phyloP scores from a whole-genome alignment of 2,113 vertebrate genomes.

The Urocynchramus pylzowi region DNA sequence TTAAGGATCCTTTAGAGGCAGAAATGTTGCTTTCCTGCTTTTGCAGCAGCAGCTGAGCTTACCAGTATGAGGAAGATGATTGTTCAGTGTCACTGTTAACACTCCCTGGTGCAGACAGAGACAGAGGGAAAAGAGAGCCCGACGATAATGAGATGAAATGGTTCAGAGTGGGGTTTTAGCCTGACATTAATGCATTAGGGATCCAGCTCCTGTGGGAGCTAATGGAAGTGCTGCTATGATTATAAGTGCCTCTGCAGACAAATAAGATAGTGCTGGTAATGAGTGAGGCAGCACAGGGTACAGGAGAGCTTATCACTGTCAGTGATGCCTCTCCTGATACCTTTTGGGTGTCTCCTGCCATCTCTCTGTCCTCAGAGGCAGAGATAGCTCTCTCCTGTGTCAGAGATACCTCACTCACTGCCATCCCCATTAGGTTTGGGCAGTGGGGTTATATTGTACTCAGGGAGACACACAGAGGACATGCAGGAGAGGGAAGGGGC shows the following conservation, averaged over 20 bases:
- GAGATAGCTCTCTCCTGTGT: neutral
- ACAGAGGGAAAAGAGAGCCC: neutral
- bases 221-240: neutral
- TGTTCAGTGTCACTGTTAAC: neutral
- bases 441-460: no score
- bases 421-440: neutral
- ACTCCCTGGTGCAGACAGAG: neutral
- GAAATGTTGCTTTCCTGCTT: neutral
- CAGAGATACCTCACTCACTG: neutral
- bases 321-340: neutral
- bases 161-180: neutral
- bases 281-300: neutral
- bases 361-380: neutral
- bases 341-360: neutral
- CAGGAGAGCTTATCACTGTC: neutral
- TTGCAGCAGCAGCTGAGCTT: neutral
- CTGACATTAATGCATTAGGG: neutral
- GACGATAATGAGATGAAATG: neutral
- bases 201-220: neutral
- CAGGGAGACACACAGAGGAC: neutral
- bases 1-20: neutral
- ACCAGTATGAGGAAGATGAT: accelerated
- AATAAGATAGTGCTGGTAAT: neutral
- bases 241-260: neutral
- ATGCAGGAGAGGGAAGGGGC: accelerated